phyloP scores from a whole-genome alignment of 2,113 vertebrate genomes.

The Oncorhynchus kisutch region DNA sequence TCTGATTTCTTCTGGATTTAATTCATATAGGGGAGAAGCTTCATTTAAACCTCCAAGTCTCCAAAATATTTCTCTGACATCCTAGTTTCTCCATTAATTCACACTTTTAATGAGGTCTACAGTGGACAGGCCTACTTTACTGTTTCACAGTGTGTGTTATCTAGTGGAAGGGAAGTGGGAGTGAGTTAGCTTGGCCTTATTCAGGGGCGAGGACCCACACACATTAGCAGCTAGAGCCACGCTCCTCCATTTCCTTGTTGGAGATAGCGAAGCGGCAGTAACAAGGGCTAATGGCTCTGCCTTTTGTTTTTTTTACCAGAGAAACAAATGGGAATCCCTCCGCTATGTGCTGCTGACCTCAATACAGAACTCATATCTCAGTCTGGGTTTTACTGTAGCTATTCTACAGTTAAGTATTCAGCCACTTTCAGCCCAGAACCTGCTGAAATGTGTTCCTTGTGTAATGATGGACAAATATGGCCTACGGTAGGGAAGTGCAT shows the following conservation, averaged over 20 bases:
- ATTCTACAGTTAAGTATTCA: constrained; percentile 5
- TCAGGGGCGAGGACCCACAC: constrained; percentile 52
- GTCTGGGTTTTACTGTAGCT: constrained; percentile 39
- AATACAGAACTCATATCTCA: constrained; percentile 67
- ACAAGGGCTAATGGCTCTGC: constrained; percentile 55
- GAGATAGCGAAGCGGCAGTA: constrained; percentile 50
- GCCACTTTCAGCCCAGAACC: not conserved
- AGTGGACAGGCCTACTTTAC: constrained; percentile 76
- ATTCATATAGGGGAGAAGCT: constrained; percentile 64
- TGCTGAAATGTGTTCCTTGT: not conserved
- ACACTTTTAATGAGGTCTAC: constrained; percentile 80
- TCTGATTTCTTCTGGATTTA: constrained; percentile 40
- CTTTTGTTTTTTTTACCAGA: constrained; percentile 53
- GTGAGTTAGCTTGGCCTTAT: constrained; percentile 41
- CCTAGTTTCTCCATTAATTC: constrained; percentile 73
- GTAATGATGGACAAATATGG: too few relatives aligned
- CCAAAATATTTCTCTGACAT: constrained; percentile 42
- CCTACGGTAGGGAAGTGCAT: too few relatives aligned
- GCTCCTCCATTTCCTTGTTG: constrained; percentile 17
- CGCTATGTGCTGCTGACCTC: constrained; percentile 60
- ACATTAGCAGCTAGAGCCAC: constrained; percentile 61
- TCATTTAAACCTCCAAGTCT: too few relatives aligned
- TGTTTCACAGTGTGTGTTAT: constrained; percentile 68
- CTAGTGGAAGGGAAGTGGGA: constrained; percentile 54
- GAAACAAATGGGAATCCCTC: constrained; percentile 43